Evolutionary conservation across 1,140 invertebrate species (phyloP).

Genomic region (Scaptomyza montana): DNA sequence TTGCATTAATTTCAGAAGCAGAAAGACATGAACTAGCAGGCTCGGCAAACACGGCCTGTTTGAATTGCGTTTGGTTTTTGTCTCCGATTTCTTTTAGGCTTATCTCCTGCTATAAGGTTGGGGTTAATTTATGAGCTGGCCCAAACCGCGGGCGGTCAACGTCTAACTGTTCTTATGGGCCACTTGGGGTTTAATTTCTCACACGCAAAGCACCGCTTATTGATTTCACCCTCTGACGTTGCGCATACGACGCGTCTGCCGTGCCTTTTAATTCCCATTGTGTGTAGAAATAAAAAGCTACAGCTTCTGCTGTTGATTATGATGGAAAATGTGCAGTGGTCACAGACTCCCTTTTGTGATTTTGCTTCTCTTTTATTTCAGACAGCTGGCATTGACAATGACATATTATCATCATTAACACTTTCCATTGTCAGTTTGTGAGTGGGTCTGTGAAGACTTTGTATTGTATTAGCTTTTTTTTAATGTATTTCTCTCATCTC

Average conservation of each 20-base stretch:
- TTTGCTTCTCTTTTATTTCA: neutral
- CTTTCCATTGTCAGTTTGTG: constrained; percentile 41
- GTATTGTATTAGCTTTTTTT: neutral
- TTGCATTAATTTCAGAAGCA: constrained; percentile 29
- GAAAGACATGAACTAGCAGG: constrained; percentile 3
- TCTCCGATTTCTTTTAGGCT: constrained; percentile 66
- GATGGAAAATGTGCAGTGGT: constrained; percentile 53
- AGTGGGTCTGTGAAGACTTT: neutral
- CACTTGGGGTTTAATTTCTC: constrained; percentile 43
- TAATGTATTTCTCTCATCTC: constrained; percentile 10
- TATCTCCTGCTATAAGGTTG: constrained; percentile 24
- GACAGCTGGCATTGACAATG: constrained; percentile 67
- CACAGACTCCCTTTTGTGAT: constrained; percentile 3
- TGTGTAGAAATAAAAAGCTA: neutral
- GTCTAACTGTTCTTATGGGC: neutral
- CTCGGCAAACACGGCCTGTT: constrained; percentile 34
- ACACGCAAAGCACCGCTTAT: constrained; percentile 50
- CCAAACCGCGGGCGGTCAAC: constrained; percentile 48
- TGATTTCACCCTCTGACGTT: constrained; percentile 62
- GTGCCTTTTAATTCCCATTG: constrained; percentile 18
- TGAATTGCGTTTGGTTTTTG: constrained; percentile 20
- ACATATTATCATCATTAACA: constrained; percentile 76
- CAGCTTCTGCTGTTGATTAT: constrained; percentile 50
- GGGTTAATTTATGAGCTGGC: constrained; percentile 68
- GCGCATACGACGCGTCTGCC: constrained; percentile 54